phyloP scores from a whole-genome alignment of 2,113 vertebrate genomes.

The Pycnonotus jocosus region DNA sequence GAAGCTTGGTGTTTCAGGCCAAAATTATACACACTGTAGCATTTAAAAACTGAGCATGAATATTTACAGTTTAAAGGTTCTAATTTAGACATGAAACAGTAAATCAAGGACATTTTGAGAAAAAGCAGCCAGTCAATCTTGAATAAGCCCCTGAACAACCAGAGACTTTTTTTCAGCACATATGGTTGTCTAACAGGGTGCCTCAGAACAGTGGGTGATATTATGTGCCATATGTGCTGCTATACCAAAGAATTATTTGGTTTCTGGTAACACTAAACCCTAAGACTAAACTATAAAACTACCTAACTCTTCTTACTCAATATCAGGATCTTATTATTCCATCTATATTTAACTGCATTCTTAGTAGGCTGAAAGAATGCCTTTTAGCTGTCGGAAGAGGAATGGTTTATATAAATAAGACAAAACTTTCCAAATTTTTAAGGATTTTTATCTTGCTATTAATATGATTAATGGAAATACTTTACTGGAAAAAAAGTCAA shows the following conservation, averaged over 20 bases:
- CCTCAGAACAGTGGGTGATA: conserved; percentile 64
- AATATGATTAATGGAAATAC: neutral
- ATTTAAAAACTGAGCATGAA: conserved; percentile 36
- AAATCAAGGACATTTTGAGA: conserved; percentile 38
- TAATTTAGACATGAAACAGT: conserved; percentile 49
- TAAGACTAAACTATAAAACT: conserved; percentile 54
- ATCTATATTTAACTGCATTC: conserved; percentile 35
- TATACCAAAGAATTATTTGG: conserved; percentile 43
- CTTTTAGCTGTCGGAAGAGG: neutral
- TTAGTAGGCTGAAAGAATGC: neutral
- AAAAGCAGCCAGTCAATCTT: conserved; percentile 27
- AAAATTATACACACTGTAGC: neutral
- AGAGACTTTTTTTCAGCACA: conserved; percentile 61
- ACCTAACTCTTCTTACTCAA: conserved; percentile 45
- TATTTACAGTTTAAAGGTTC: conserved; percentile 45
- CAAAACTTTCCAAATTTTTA: neutral
- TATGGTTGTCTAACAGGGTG: conserved; percentile 70
- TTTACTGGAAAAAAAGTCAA: neutral
- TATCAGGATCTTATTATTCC: conserved; percentile 48
- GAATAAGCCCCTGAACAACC: conserved; percentile 9
- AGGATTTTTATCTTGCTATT: neutral
- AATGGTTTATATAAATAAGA: neutral
- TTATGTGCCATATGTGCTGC: conserved; percentile 69
- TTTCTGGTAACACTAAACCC: conserved; percentile 52
- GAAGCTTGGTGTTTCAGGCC: conserved; percentile 16